Evolutionary conservation across 2,888 invertebrate species (phyloP).

Genomic region (Tetragnatha montana): DNA sequence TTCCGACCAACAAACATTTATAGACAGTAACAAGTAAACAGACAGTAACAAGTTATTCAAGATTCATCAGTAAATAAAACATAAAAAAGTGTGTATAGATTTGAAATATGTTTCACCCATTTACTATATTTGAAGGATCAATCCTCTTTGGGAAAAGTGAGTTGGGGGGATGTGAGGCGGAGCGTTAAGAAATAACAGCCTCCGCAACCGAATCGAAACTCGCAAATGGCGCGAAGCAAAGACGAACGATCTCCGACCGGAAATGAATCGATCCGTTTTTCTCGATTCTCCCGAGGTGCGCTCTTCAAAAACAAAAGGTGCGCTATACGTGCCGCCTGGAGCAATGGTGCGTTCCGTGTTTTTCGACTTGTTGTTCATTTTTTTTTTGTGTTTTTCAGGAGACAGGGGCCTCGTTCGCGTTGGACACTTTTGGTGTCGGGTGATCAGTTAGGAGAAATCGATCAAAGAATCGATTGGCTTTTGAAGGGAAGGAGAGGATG

Average conservation of each 20-base stretch:
- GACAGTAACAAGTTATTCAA: too few relatives aligned
- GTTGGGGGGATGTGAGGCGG: slow-evolving; percentile 5
- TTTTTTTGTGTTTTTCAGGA: not conserved
- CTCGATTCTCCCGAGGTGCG: slow-evolving; percentile 42
- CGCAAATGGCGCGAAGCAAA: slow-evolving; percentile 45
- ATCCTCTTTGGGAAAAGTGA: not conserved
- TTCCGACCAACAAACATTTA: too few relatives aligned
- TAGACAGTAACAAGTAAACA: too few relatives aligned
- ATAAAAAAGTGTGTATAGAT: too few relatives aligned
- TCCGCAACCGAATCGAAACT: slow-evolving; percentile 61
- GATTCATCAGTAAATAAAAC: too few relatives aligned
- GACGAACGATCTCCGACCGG: slow-evolving; percentile 41
- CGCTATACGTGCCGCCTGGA: not conserved
- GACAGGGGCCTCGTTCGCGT: slow-evolving; percentile 10
- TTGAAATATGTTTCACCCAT: too few relatives aligned
- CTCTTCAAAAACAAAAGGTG: slow-evolving; percentile 18
- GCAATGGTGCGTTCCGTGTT: slow-evolving; percentile 37
- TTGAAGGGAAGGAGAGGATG: too few relatives aligned
- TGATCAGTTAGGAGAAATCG: slow-evolving; percentile 23
- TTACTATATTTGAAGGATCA: too few relatives aligned
- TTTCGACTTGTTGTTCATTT: slow-evolving; percentile 18
- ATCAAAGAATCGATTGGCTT: not conserved
- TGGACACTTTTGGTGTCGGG: slow-evolving; percentile 44
- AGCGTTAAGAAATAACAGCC: slow-evolving; percentile 67
- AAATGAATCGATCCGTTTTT: slow-evolving; percentile 45